Evolutionary conservation across 2,888 invertebrate genomes (phyloP).

Genomic region (Acleris holmiana): DNA sequence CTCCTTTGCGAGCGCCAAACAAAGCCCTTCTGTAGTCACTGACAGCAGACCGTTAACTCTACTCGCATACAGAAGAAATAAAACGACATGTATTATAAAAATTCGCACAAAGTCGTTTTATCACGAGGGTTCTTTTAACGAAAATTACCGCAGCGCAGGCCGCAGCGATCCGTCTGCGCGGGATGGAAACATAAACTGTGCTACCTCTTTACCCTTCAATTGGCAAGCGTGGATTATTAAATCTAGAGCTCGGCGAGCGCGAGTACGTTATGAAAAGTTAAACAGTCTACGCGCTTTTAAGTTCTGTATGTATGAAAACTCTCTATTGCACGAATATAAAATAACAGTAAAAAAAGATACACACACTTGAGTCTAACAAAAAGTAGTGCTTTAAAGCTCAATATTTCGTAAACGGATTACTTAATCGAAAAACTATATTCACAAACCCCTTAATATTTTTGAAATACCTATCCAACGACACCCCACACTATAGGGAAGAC

Average conservation of each 20-base stretch:
- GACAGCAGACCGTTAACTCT: conserved; percentile 35
- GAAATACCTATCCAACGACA: no score
- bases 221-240: conserved; percentile 23
- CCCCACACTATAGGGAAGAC: no score
- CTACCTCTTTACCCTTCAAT: conserved; percentile 22
- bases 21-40: conserved; percentile 53
- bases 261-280: not conserved
- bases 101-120: conserved; percentile 24
- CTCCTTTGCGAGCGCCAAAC: conserved; percentile 54
- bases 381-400: no score
- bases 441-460: no score
- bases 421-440: no score
- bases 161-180: conserved; percentile 18
- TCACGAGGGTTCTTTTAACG: conserved; percentile 18
- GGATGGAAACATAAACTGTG: conserved; percentile 20
- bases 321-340: no score
- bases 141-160: conserved; percentile 11
- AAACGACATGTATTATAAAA: conserved; percentile 33
- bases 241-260: conserved; percentile 3
- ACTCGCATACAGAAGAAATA: conserved; percentile 26
- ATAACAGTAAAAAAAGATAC: no score
- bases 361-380: no score
- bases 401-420: no score
- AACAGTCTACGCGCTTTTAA: not conserved
- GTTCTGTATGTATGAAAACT: no score